Base-by-base conservation (phyloP, 2,888 invertebrate species). In the Orthosia gracilis region DNA sequence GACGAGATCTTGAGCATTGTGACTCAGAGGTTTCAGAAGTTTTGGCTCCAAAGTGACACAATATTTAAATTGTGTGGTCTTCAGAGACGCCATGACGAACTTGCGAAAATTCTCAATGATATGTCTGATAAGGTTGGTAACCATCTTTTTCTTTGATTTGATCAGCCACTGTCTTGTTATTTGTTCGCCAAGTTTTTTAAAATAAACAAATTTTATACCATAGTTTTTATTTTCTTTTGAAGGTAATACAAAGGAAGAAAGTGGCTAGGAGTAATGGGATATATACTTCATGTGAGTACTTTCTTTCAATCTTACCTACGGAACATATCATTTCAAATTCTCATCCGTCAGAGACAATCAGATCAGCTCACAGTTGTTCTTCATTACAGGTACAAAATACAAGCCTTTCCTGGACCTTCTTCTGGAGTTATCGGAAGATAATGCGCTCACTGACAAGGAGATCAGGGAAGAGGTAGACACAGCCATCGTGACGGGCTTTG, bases 401-500 rank as follows among this genome's bases (percentile, higher is more conserved):
- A 85, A 82, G 62, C 80, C 88, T 0, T 88, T 88, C 69, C 49
- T 91, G 63, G 89, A 91, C 12, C 78, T 88, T 18, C 72, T 90
- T 5, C 67, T 91, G 65, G 85, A 89, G 11, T 58, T 88, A 15
- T 86, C 88, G 18, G 82, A 82, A 18, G 84, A 82, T 0, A 84
- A 78, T 15, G 83, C 49, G 0, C 63, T 86, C 3, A 78, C 80
- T 23, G 88, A 89, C 50, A 76, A 85, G 23, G 88, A 90, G 70
- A 90, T 91, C 17, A 79, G 85, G 50, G 89, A 91, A 49, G 87
- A 89, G 18, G 80, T 87, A 4, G 86, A 87, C 52, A 88, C 86
- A 0, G 83, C 80, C 4, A 83, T 88, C 9, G 80, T 84, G 4
- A 73, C 96, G 12, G 96, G 96, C 77, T 92, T 94, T 85, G 92